phyloP scores from a whole-genome alignment of 2,113 vertebrate species.

The Centrocercus urophasianus region DNA sequence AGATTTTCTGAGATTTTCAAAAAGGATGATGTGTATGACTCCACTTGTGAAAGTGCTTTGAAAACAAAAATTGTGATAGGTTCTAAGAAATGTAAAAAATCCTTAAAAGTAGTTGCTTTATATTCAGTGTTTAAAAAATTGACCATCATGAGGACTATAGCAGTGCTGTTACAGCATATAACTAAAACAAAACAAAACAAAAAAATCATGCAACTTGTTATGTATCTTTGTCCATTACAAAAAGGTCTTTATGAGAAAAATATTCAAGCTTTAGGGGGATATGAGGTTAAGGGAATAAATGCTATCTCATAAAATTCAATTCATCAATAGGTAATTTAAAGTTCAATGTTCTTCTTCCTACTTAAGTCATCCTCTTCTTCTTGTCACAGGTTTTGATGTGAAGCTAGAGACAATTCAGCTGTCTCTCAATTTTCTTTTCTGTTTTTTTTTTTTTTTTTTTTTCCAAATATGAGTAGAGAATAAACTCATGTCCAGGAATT shows the following conservation, averaged over 20 bases:
- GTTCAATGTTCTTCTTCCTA: background rate
- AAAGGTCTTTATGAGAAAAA: background rate
- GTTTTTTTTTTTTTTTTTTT: constrained; percentile 21
- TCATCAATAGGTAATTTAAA: background rate
- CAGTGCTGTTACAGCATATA: background rate
- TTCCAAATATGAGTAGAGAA: background rate
- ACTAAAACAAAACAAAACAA: background rate
- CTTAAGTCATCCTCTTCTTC: background rate
- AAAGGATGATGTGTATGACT: rapidly evolving
- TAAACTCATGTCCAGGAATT: background rate
- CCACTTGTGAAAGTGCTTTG: background rate
- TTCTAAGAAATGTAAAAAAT: background rate
- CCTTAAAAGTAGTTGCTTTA: background rate
- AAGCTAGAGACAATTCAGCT: background rate
- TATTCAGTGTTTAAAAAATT: background rate
- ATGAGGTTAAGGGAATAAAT: background rate
- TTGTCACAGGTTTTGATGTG: background rate
- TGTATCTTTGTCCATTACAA: background rate
- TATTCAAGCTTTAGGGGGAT: background rate
- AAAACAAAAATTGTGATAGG: background rate
- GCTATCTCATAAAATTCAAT: background rate
- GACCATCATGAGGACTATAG: background rate
- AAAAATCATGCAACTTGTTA: background rate
- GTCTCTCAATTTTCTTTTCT: background rate
- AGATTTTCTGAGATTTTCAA: background rate